Base-by-base conservation (phyloP, 1,140 invertebrate species). In the Trichonephila clavata region DNA sequence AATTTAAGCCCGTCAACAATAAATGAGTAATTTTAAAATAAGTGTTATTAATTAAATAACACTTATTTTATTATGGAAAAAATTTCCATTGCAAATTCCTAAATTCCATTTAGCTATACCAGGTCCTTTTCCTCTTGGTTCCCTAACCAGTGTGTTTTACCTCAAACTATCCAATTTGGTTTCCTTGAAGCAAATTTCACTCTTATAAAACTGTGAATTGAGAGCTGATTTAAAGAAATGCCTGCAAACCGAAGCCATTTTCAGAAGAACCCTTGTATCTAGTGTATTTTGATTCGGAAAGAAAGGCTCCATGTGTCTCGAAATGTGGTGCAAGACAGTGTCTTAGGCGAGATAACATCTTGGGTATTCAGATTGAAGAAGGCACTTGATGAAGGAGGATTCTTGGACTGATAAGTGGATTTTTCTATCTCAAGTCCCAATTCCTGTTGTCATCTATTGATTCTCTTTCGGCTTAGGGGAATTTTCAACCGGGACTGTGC, bases 381-480 rank as follows among this genome's bases (percentile, higher is more conserved):
- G 43, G 39, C 21, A 21, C 81, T 83, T 83, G 81, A 57, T n/a
- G 21, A 24, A 83, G 50, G 81, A 83, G 81, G 81, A 83, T 83
- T 59, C 81, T 83, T 57, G 50, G 81, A 83, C 81, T 57, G 14
- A 83, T 83, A 83, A 83, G 81, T 83, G 81, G 39, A 50, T 59
- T 77, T 77, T 77, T 77, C 71, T 27, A 77, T 83, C 43, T 83
- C 81, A 57, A 57, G 50, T n/a, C 43, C 27, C 81, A 27, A 32
- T 59, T 57, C 81, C 50, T 59, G 81, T 59, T 83, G 81, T n/a
- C 81, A 57, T 24, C 81, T 83, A 59, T 83, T 59, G 71, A 77
- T 77, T 77, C 71, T 77, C 71, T 77, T 32, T 77, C 24, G 20
- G 27, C 71, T 39, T 2, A 39, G 32, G 71, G 32, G 71, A 77